A percentile compares a stretch with the other conserved stretches of the same genome.
phyloP scores from a whole-genome alignment of 2,113 vertebrate species.

The Bufo bufo region DNA sequence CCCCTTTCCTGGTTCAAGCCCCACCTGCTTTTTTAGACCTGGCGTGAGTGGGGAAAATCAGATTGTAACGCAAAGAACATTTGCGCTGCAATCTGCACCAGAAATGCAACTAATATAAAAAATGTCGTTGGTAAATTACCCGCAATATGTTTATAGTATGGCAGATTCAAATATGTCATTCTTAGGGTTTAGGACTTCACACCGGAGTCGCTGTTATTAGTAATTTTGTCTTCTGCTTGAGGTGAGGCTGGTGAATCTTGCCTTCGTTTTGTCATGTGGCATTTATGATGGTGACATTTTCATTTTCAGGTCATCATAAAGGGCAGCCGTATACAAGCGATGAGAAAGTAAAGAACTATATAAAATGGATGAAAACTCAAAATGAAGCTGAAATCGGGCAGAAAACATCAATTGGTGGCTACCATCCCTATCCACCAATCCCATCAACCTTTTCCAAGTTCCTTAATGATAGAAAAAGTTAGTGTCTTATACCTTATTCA shows the following conservation, averaged over 20 bases:
- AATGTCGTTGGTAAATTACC: too few species aligned
- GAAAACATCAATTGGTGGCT: conserved; percentile 81
- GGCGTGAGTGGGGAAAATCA: too few species aligned
- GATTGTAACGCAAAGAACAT: too few species aligned
- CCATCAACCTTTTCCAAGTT: conserved; percentile 76
- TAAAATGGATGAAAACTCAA: conserved; percentile 83
- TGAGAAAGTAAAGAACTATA: conserved; percentile 81
- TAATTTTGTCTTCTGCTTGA: background rate
- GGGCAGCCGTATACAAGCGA: conserved; percentile 81
- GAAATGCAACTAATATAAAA: too few species aligned
- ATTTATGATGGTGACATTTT: background rate
- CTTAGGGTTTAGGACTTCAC: too few species aligned
- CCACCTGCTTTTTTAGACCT: too few species aligned
- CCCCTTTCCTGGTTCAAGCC: too few species aligned
- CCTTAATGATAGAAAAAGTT: conserved; percentile 74
- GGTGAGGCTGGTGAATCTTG: background rate
- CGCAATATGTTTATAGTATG: too few species aligned
- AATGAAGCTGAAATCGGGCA: conserved; percentile 72
- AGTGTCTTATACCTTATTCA: conserved; percentile 64
- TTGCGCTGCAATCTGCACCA: too few species aligned
- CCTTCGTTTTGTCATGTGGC: background rate
- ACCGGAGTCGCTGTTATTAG: background rate
- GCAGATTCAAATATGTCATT: too few species aligned
- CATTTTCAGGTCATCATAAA: conserved; percentile 78
- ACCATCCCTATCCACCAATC: conserved; percentile 82